Conservation (phyloP, 2,797 vertebrate species). For the Psittacula derbiana region DNA sequence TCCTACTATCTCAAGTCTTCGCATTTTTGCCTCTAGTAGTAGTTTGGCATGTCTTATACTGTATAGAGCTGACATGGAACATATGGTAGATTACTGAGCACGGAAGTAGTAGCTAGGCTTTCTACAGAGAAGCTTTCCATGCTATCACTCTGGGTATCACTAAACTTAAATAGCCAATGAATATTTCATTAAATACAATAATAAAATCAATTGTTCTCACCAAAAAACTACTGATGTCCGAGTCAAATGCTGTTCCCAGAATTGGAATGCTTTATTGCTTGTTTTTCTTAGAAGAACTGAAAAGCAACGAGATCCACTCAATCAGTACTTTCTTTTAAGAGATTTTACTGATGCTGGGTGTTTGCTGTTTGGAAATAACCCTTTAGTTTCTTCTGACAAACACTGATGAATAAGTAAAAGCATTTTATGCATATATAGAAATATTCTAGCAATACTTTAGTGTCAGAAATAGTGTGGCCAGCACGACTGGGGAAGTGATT, state of each 20-base stretch:
- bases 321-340: not conserved
- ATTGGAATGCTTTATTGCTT: not conserved
- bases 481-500: not conserved
- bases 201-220: not conserved
- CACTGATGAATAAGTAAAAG: not conserved
- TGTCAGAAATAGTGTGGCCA: not conserved
- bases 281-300: conserved; percentile 33
- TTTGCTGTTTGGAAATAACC: not conserved
- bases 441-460: not conserved
- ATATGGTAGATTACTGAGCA: conserved; percentile 28
- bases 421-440: not conserved
- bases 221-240: not conserved
- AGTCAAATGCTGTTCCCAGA: not conserved
- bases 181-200: not conserved
- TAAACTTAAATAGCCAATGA: not conserved
- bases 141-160: not conserved
- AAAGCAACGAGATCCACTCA: conserved; percentile 48
- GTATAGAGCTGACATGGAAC: not conserved
- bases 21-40: conserved; percentile 32
- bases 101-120: not conserved
- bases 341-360: not conserved
- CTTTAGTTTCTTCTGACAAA: not conserved
- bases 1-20: not conserved
- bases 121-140: not conserved
- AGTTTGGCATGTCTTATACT: not conserved